Evolutionary conservation across 2,888 invertebrate genomes (phyloP).

Genomic region (Aphodius sticticus): DNA sequence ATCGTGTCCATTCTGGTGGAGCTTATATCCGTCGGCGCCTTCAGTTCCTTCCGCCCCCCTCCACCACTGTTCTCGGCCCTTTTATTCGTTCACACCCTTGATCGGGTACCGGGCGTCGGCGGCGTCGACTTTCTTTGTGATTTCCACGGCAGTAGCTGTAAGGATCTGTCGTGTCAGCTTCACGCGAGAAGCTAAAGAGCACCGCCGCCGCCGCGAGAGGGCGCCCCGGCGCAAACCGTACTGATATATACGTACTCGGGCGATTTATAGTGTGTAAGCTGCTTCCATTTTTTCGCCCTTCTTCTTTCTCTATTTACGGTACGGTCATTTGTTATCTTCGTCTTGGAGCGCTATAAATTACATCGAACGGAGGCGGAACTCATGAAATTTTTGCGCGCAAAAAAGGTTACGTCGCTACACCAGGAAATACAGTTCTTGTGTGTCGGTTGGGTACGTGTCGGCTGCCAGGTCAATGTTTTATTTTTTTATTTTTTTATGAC

Average conservation of each 20-base stretch:
- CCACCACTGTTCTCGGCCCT: neutral
- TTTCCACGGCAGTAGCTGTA: neutral
- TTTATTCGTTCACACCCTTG: neutral
- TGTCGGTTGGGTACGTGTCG: neutral
- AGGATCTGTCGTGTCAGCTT: conserved; percentile 4
- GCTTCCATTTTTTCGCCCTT: neutral
- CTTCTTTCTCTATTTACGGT: neutral
- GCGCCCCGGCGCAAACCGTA: neutral
- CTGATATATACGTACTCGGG: neutral
- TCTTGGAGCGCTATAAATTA: neutral
- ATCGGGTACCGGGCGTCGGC: neutral
- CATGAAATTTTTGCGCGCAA: conserved; percentile 4
- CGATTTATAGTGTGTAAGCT: conserved; percentile 4
- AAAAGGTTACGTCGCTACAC: neutral
- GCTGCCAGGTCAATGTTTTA: neutral
- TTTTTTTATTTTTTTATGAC: neutral
- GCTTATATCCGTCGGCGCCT: neutral
- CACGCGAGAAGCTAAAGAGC: conserved; percentile 4
- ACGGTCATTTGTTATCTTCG: conserved; percentile 4
- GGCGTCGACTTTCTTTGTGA: neutral
- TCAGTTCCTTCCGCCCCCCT: neutral
- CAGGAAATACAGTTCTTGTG: neutral
- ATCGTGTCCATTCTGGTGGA: neutral
- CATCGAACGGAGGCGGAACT: neutral
- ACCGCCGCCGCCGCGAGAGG: neutral